These are phyloP conservation scores for Encarsia formosa DNA, from an alignment of 2,888 invertebrate species.

Conservation along the genomic window DNA sequence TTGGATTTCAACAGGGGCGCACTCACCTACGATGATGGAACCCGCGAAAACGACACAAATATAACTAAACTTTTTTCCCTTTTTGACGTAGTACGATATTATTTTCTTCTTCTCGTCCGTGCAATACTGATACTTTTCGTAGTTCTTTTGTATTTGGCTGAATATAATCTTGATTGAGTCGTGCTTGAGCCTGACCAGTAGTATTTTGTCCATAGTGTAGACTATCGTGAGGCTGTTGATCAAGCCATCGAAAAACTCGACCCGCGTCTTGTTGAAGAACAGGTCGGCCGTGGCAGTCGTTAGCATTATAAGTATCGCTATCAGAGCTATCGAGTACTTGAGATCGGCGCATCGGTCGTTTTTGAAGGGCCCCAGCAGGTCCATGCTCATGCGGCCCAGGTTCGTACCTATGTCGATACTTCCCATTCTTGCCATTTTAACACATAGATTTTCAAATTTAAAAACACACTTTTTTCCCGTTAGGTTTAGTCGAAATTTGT, in stretches of 20 bases:
- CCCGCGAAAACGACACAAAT: no score
- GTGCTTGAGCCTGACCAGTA: neutral
- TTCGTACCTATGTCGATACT: neutral
- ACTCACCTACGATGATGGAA: no score
- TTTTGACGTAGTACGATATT: no score
- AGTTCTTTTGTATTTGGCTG: neutral
- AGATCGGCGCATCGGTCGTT: neutral
- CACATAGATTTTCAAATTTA: no score
- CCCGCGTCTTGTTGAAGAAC: neutral
- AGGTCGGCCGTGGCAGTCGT: neutral
- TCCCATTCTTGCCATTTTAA: neutral
- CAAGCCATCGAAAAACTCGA: neutral
- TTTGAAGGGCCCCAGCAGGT: neutral
- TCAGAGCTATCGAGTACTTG: neutral
- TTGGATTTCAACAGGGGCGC: no score
- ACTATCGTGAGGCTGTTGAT: neutral
- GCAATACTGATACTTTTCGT: neutral
- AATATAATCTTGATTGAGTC: neutral
- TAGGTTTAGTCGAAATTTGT: no score
- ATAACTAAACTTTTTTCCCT: no score
- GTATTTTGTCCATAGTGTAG: neutral
- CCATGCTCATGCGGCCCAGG: neutral
- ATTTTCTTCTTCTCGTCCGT: neutral
- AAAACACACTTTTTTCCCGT: no score
- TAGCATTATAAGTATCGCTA: neutral